Conservation (phyloP, 2,888 invertebrate species). For the Euclidia mi region DNA sequence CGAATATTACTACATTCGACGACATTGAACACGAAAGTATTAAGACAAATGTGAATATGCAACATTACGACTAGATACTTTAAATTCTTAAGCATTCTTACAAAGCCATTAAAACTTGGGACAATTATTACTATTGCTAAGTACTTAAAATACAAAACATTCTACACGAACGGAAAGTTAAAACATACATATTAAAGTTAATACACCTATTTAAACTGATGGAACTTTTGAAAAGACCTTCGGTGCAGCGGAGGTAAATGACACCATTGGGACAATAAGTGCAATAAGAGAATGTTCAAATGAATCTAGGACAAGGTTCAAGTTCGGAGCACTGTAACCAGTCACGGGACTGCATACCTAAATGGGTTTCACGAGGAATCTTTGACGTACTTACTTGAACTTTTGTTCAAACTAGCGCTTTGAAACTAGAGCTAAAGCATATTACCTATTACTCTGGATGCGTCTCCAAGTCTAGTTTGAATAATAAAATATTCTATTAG, state of each 20-base stretch:
- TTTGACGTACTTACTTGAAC: slow-evolving; percentile 13
- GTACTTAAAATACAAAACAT: slow-evolving; percentile 2
- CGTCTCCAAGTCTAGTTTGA: too few species aligned
- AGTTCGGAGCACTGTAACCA: slow-evolving; percentile 17
- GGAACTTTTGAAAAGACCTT: slow-evolving; percentile 27
- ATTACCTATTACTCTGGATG: too few species aligned
- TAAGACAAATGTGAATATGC: too few species aligned
- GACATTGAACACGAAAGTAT: too few species aligned
- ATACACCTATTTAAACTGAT: slow-evolving; percentile 33
- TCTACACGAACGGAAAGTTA: slow-evolving; percentile 11
- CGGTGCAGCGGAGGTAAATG: slow-evolving; percentile 33
- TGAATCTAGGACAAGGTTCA: slow-evolving; percentile 53
- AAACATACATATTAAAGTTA: slow-evolving; percentile 31
- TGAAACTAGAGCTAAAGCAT: not conserved
- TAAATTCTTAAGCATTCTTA: too few species aligned
- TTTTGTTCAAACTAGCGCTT: slow-evolving; percentile 2
- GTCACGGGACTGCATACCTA: slow-evolving; percentile 14
- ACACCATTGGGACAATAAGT: slow-evolving; percentile 41
- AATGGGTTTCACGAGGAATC: slow-evolving; percentile 7
- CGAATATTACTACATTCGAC: too few species aligned
- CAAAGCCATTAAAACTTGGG: too few species aligned
- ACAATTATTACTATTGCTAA: not conserved
- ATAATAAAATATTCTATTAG: too few species aligned
- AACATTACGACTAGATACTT: too few species aligned
- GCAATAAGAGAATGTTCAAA: slow-evolving; percentile 50